Evolutionary conservation across 2,113 vertebrate species (phyloP).

Genomic region (Zosterops lateralis): DNA sequence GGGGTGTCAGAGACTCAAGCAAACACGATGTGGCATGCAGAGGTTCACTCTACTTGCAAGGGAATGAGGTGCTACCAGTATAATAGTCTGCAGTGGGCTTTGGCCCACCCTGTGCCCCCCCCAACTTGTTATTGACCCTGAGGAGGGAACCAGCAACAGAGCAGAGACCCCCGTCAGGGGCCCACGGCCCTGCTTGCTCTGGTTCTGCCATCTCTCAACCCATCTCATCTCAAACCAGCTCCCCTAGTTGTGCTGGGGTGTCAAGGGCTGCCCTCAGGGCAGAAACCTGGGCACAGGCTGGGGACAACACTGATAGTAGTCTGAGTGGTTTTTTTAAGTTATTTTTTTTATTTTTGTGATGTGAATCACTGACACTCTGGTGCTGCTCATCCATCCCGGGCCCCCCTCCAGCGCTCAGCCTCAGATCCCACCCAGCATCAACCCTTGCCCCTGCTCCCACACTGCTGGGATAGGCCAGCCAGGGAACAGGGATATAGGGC

Average conservation of each 20-base stretch:
- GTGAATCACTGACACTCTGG: background rate
- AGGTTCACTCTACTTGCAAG: background rate
- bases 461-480: background rate
- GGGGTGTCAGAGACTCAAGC: fast-evolving
- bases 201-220: background rate
- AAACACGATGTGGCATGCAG: background rate
- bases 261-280: background rate
- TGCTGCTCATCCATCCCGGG: background rate
- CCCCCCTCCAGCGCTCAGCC: background rate
- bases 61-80: background rate
- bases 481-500: background rate
- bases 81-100: background rate
- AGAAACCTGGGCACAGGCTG: background rate
- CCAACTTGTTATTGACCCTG: fast-evolving
- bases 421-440: background rate
- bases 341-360: background rate
- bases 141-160: background rate
- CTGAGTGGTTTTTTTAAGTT: background rate
- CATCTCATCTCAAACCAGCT: background rate
- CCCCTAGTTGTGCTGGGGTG: background rate
- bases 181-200: background rate
- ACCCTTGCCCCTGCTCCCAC: background rate
- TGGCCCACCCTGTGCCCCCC: too few species aligned
- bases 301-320: fast-evolving
- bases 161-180: fast-evolving